Conservation (phyloP, 2,797 vertebrate species). For the Melanogrammus aeglefinus region DNA sequence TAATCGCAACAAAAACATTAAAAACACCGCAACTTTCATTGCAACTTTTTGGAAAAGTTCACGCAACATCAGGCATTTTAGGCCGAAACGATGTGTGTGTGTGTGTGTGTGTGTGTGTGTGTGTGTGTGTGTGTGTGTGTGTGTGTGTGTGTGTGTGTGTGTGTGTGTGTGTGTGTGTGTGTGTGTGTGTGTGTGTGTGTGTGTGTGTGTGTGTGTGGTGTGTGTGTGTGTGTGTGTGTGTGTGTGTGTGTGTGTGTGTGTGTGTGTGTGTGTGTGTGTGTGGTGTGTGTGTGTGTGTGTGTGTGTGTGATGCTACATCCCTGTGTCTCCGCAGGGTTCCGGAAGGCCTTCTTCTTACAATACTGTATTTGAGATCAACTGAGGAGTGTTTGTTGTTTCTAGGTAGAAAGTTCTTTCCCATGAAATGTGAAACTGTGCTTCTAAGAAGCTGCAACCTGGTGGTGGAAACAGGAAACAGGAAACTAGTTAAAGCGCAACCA, state of each 20-base stretch:
- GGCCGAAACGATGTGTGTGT: too few relatives aligned
- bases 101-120: too few relatives aligned
- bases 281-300: not conserved
- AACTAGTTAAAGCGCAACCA: slow-evolving; percentile 9
- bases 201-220: not conserved
- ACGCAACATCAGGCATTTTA: too few relatives aligned
- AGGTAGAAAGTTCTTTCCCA: slow-evolving; percentile 10
- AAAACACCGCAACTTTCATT: too few relatives aligned
- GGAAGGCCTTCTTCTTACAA: slow-evolving; percentile 7
- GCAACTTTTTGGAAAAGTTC: too few relatives aligned
- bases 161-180: not conserved
- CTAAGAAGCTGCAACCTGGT: slow-evolving; percentile 12
- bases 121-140: too few relatives aligned
- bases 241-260: slow-evolving; percentile 11
- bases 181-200: too few relatives aligned
- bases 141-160: not conserved
- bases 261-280: too few relatives aligned
- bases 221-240: not conserved
- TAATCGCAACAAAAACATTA: too few relatives aligned
- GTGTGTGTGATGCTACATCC: not conserved
- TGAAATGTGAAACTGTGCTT: slow-evolving; percentile 11
- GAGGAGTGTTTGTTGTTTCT: slow-evolving; percentile 15
- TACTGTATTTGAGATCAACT: slow-evolving; percentile 9
- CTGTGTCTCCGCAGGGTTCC: slow-evolving; percentile 7
- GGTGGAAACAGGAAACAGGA: slow-evolving; percentile 15